These are phyloP conservation scores for Ichneumoninae sp. DNA, from an alignment of 2,888 invertebrate species.

Conservation along the genomic window DNA sequence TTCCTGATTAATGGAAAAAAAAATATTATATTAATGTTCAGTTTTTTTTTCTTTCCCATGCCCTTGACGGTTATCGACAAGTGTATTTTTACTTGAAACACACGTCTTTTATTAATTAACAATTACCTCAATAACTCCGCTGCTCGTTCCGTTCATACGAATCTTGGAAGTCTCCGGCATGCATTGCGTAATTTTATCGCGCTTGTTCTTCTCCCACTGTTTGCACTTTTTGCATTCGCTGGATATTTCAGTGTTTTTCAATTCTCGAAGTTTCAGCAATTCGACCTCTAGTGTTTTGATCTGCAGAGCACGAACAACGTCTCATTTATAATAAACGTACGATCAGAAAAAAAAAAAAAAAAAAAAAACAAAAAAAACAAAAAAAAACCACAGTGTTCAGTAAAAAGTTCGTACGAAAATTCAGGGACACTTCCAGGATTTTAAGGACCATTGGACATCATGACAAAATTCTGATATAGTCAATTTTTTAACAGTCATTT, in stretches of 20 bases:
- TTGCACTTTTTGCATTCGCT: conserved; percentile 76
- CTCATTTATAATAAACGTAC: neutral
- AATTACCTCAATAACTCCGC: conserved; percentile 76
- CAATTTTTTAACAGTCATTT: neutral
- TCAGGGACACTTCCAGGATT: no score
- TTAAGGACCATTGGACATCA: neutral
- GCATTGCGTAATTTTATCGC: conserved; percentile 76
- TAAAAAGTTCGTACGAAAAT: no score
- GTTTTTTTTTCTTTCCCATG: conserved; percentile 28
- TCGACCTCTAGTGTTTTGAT: conserved; percentile 70
- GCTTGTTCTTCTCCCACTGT: conserved; percentile 71
- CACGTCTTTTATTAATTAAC: neutral
- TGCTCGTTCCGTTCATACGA: conserved; percentile 71
- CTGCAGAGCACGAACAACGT: conserved; percentile 51
- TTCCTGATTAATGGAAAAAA: conserved; percentile 82
- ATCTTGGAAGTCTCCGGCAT: conserved; percentile 68
- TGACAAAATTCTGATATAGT: neutral
- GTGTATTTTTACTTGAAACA: neutral
- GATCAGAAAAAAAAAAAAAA: neutral
- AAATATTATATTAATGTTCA: conserved; percentile 50
- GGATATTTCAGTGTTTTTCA: conserved; percentile 67
- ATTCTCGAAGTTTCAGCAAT: conserved; percentile 70
- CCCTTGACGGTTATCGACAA: conserved; percentile 41
- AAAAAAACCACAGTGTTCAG: neutral
- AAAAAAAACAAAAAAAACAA: conserved; percentile 7